phyloP scores from a whole-genome alignment of 2,888 invertebrate species.

The Leptinotarsa juncta region DNA sequence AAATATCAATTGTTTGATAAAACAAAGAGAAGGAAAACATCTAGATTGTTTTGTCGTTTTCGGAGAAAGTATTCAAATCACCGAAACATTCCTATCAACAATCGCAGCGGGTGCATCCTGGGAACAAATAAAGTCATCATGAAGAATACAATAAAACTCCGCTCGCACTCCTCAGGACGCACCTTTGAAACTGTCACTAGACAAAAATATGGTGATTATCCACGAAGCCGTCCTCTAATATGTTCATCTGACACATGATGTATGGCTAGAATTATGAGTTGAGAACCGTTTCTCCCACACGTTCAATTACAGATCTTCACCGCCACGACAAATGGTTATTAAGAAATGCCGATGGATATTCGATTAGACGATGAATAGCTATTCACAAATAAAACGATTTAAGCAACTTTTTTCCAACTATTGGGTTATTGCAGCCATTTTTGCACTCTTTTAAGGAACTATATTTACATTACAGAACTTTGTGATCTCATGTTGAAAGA shows the following conservation, averaged over 20 bases:
- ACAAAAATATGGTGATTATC: slow-evolving; percentile 45
- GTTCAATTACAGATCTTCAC: slow-evolving; percentile 51
- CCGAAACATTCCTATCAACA: slow-evolving; percentile 21
- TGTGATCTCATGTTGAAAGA: too few relatives aligned
- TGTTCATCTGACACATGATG: slow-evolving; percentile 49
- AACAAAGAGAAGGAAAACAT: too few relatives aligned
- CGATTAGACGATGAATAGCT: slow-evolving; percentile 30
- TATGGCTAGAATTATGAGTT: slow-evolving; percentile 50
- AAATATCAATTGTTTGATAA: too few relatives aligned
- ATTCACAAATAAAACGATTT: background rate
- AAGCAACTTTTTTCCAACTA: too few relatives aligned
- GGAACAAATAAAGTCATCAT: slow-evolving; percentile 38
- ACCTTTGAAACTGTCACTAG: slow-evolving; percentile 41
- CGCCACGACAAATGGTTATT: slow-evolving; percentile 43
- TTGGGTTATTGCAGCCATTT: too few relatives aligned
- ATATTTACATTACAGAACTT: too few relatives aligned
- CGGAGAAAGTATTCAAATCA: slow-evolving; percentile 27
- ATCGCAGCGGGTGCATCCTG: slow-evolving; percentile 34
- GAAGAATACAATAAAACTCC: slow-evolving; percentile 30
- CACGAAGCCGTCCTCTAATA: slow-evolving; percentile 46
- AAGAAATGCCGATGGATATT: slow-evolving; percentile 35
- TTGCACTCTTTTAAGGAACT: too few relatives aligned
- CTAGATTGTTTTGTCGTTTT: background rate
- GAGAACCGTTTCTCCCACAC: slow-evolving; percentile 49
- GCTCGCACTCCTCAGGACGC: slow-evolving; percentile 31